Base-by-base conservation (phyloP, 2,888 invertebrate species). In the Micropterix aruncella region DNA sequence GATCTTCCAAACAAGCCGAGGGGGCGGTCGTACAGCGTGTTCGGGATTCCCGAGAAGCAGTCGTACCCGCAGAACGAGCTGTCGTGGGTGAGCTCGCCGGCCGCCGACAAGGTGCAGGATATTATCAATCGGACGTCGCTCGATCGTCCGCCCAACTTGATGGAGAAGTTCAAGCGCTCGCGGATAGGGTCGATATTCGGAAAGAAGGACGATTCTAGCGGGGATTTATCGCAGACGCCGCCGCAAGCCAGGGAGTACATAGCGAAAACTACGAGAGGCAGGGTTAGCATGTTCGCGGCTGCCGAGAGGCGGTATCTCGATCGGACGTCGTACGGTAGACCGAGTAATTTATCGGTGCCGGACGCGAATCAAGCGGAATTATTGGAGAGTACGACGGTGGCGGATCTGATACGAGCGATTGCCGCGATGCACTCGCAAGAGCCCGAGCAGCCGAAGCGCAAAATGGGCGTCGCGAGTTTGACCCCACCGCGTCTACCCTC, bases 341-440 rank as follows among this genome's bases (percentile, higher is more conserved):
- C 49, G 46, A 57, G 47, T 48, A 60, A 40, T 53, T 60, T 46
- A 5, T 60, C 63, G 18, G 53, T 57, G 27, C 60, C 47, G 3
- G 18, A 18, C 4, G 40, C 9, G 3, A 3, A 16, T 12, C 74
- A 75, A 53, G 70, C 75, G 3, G 74, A 75, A 54, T 74, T 87
- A 9, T 64, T 89, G 44, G 89, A 89, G 60, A 80, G 86, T 54
- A 89, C 89, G 0, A 85, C 87, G 16, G 73, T 90, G 12, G 89
- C 87, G 1, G 88, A 90, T 62, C 74, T 90, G 44, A 72, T 90
- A 18, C 70, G 87, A 45, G 87, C 86, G 0, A 62, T 90, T 41
- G 81, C 85, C 40, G 75, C 79, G n/a, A 67, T 88, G 18, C 77
- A 77, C 50, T 63, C 71, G 1, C 61, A 66, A 41, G 68, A 70